Percentiles rank a stretch among this genome's conserved stretches.
These are phyloP conservation scores for Bruchidius siliquastri DNA, from an alignment of 2,888 invertebrate species.

Conservation along the genomic window DNA sequence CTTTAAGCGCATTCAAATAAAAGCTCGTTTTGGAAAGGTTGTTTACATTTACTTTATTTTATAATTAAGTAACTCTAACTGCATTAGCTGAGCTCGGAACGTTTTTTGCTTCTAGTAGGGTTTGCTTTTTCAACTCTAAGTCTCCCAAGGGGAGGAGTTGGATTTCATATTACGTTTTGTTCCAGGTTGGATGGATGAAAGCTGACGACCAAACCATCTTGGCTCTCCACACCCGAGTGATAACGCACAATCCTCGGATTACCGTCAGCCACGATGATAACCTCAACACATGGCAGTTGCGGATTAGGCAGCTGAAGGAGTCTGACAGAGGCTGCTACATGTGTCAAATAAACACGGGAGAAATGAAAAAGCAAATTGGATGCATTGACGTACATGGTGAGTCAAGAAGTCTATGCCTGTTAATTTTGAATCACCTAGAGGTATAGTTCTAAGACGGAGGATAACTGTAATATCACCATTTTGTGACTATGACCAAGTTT, in stretches of 20 bases:
- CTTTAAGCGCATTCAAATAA: too few species aligned
- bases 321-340: conserved; percentile 74
- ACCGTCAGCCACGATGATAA: conserved; percentile 69
- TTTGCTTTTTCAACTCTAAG: too few species aligned
- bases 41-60: too few species aligned
- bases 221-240: conserved; percentile 67
- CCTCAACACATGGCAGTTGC: conserved; percentile 67
- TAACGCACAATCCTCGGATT: conserved; percentile 69
- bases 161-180: conserved; percentile 26
- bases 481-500: too few species aligned
- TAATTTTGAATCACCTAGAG: too few species aligned
- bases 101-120: too few species aligned
- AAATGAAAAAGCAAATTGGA: conserved; percentile 73
- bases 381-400: conserved; percentile 74
- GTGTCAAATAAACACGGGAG: conserved; percentile 74
- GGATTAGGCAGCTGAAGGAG: conserved; percentile 67
- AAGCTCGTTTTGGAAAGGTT: too few species aligned
- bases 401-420: conserved; percentile 30
- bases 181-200: conserved; percentile 72
- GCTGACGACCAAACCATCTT: conserved; percentile 73
- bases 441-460: neutral
- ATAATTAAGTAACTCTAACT: too few species aligned
- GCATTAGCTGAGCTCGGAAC: too few species aligned
- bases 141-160: too few species aligned
- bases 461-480: too few species aligned